phyloP scores from a whole-genome alignment of 1,140 invertebrate genomes.

The Lepeophtheirus salmonis region DNA sequence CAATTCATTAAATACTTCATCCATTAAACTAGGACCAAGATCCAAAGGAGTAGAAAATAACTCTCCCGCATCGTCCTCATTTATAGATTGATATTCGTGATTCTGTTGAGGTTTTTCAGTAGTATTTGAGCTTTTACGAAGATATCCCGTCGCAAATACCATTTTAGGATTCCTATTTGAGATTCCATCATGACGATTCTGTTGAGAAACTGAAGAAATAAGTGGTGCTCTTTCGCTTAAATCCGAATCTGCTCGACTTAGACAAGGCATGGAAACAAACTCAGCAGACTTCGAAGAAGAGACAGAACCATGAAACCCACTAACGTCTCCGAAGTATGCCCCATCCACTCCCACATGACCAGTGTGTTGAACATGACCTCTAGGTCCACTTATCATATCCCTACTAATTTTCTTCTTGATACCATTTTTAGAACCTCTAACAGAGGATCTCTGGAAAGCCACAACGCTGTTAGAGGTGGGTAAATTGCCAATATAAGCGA shows the following conservation, averaged over 20 bases:
- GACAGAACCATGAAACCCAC: conserved; percentile 38
- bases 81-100: conserved; percentile 81
- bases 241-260: conserved; percentile 25
- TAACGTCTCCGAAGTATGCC: conserved; percentile 84
- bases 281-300: conserved; percentile 24
- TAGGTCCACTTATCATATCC: conserved; percentile 89
- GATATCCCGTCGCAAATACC: conserved; percentile 13
- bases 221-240: conserved; percentile 28
- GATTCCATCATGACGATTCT: conserved; percentile 19
- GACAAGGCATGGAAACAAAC: conserved; percentile 41
- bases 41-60: conserved; percentile 45
- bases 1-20: conserved; percentile 72
- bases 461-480: conserved; percentile 30
- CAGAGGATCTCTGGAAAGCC: neutral
- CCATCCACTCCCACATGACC: conserved; percentile 91
- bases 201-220: conserved; percentile 20
- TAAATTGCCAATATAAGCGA: conserved; percentile 52
- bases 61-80: conserved; percentile 50
- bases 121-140: conserved; percentile 1
- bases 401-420: conserved; percentile 36
- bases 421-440: conserved; percentile 10
- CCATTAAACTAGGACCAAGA: conserved; percentile 74
- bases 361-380: conserved; percentile 90
- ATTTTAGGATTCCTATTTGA: conserved; percentile 12
- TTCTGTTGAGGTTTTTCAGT: neutral